Percentiles rank a stretch among this genome's conserved stretches.
These are phyloP conservation scores for pig (Sus scrofa) DNA, from an alignment of 2,113 vertebrate species.

Conservation along the genomic window DNA sequence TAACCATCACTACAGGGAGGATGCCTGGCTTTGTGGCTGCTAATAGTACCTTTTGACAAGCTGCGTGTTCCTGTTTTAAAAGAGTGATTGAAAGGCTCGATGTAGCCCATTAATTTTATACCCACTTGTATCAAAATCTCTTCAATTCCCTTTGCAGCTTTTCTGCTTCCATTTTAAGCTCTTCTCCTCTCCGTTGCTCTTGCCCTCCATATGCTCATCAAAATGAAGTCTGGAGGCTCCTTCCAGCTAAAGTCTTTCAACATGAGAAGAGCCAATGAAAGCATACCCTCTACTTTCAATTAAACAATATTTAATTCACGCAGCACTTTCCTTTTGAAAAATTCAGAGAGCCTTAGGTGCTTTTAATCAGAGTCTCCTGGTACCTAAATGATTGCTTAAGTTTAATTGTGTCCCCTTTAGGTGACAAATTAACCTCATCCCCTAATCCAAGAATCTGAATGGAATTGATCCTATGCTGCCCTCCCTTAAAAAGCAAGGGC, in stretches of 20 bases:
- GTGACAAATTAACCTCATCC: constrained; percentile 30
- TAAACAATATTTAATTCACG: constrained; percentile 60
- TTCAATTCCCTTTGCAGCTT: constrained; percentile 72
- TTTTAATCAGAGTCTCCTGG: constrained; percentile 47
- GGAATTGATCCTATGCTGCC: neutral
- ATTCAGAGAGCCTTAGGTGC: neutral
- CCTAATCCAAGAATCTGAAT: constrained; percentile 4
- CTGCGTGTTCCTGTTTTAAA: constrained; percentile 71
- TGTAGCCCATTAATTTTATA: constrained; percentile 83
- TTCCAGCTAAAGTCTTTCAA: neutral
- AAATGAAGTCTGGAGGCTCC: constrained; percentile 15
- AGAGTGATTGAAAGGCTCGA: constrained; percentile 78
- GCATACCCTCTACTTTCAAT: neutral
- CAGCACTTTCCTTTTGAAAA: constrained; percentile 22
- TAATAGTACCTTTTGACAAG: constrained; percentile 69
- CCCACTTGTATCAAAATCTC: constrained; percentile 71
- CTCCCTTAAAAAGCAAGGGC: neutral
- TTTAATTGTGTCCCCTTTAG: constrained; percentile 41
- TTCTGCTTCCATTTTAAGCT: constrained; percentile 74
- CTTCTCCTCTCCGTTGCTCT: neutral
- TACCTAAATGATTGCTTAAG: constrained; percentile 33
- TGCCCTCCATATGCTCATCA: neutral
- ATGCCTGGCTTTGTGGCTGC: constrained; percentile 23
- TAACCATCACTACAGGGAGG: constrained; percentile 47
- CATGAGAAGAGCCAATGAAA: neutral